A percentile compares a stretch with the other conserved stretches of the same genome.
phyloP scores from a whole-genome alignment of 2,888 invertebrate species.

The Pocota personata region DNA sequence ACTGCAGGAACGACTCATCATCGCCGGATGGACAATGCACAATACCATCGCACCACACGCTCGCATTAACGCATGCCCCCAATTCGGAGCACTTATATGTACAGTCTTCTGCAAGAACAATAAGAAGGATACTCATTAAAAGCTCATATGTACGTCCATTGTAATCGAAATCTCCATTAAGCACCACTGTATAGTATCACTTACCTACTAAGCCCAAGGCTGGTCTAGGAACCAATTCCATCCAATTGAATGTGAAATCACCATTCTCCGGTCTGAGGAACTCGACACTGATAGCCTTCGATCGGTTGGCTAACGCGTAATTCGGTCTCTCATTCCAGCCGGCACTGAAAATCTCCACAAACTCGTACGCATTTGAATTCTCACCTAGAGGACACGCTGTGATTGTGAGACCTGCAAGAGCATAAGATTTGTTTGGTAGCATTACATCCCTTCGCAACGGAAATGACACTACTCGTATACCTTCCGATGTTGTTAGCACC shows the following conservation, averaged over 20 bases:
- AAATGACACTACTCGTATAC: conserved; percentile 76
- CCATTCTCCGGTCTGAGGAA: conserved; percentile 90
- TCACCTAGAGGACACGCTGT: conserved; percentile 85
- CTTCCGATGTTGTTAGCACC: conserved; percentile 88
- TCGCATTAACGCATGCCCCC: conserved; percentile 91
- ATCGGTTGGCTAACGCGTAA: conserved; percentile 85
- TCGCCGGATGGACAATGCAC: conserved; percentile 91
- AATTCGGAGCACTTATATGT: conserved; percentile 90
- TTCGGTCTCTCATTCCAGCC: conserved; percentile 89
- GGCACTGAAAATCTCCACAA: conserved; percentile 92
- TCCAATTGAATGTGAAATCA: conserved; percentile 91
- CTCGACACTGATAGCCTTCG: conserved; percentile 89
- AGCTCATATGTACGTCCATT: background rate
- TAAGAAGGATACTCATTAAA: conserved; percentile 28
- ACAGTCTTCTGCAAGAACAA: conserved; percentile 86
- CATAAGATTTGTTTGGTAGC: background rate
- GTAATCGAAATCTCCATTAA: conserved; percentile 20
- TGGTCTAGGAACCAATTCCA: conserved; percentile 88
- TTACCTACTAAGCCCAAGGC: conserved; percentile 82
- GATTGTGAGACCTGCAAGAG: conserved; percentile 82
- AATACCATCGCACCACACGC: conserved; percentile 91
- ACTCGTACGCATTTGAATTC: conserved; percentile 85
- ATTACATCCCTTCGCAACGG: background rate
- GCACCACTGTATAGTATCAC: conserved; percentile 16
- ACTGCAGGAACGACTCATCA: conserved; percentile 91